Conservation (phyloP, 2,797 vertebrate species). For the Echiichthys vipera region DNA sequence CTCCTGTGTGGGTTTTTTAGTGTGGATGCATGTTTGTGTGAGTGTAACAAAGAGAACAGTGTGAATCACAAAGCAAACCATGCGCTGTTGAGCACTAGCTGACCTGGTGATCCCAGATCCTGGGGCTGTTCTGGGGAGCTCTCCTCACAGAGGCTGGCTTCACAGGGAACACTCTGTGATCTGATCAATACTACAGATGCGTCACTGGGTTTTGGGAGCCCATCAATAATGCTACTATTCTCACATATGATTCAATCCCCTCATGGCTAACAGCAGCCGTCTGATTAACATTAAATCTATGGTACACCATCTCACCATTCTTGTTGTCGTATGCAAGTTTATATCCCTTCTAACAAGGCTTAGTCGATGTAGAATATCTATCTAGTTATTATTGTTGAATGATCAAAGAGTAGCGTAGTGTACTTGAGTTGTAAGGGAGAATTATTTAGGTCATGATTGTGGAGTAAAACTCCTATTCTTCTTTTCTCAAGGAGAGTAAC, state of each 20-base stretch:
- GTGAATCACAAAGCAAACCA: constrained; percentile 63
- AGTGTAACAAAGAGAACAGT: constrained; percentile 50
- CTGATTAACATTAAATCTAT: constrained; percentile 59
- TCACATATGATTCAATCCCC: constrained; percentile 53
- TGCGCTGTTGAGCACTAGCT: constrained; percentile 33
- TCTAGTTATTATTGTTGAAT: neutral
- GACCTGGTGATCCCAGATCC: constrained; percentile 60
- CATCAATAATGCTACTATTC: constrained; percentile 52
- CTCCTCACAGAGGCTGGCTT: constrained; percentile 34
- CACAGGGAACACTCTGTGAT: constrained; percentile 44
- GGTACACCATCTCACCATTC: constrained; percentile 8
- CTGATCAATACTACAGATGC: constrained; percentile 58
- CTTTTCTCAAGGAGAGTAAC: neutral
- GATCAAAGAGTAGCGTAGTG: neutral
- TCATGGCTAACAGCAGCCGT: constrained; percentile 31
- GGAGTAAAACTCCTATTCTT: neutral
- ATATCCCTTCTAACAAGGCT: neutral
- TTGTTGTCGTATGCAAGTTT: neutral
- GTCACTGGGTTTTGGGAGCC: constrained; percentile 39
- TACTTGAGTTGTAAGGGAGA: neutral
- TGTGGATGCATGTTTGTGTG: constrained; percentile 46
- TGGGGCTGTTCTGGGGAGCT: constrained; percentile 57
- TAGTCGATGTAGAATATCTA: neutral
- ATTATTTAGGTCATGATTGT: neutral
- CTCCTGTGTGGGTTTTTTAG: constrained; percentile 62